Evolutionary conservation across 92 coral and sea anemone species (phyloP), one percentile per base, ranked within the genome.

Genomic region (Actinostola sp.): DNA sequence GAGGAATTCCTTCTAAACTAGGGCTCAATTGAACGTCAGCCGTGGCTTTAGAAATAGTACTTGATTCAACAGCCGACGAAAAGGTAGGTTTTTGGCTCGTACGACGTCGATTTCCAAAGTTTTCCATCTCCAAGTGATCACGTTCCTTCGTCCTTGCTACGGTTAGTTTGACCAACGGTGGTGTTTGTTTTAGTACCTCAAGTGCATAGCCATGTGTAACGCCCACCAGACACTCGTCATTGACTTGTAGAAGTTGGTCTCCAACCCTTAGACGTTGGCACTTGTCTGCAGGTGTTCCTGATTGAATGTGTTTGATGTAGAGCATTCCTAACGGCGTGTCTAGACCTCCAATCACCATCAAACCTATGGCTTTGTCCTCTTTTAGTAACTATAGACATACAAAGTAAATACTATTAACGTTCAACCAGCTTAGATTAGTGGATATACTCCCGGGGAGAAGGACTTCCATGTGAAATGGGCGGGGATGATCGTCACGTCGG

Each of bases 261-360:
- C 99, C 99, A 11, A 80, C 83, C 33, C 91, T 83, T 11, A 94
- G 57, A 11, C 87, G 95, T 70, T 76, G 66, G 63, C 98, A 94
- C 26, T 81, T 89, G 71, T 89, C 98, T 9, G 98, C 98, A 23
- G 98, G 98, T 39, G 93, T 70, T 20, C 74, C 89, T 27, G 97
- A 90, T 58, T 92, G 97, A 29, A 95, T 93, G 52, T 84, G 81
- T 54, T 95, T 92, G 52, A 92, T 85, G 72, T 92, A 95, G 13
- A 95, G 82, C 99, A 88, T 95, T 36, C 97, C 99, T 11, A 95
- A 84, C 0, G 93, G 91, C 26, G 99, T 92, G 87, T 92, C 97
- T 44, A 91, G 80, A 38, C 99, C 97, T 8, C 97, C 99, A 24
- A 92, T 92, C 51, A 94, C 73, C 86, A 94, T 87, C 48, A 94